Conservation (phyloP, 2,888 invertebrate species). For the Tyria jacobaeae region DNA sequence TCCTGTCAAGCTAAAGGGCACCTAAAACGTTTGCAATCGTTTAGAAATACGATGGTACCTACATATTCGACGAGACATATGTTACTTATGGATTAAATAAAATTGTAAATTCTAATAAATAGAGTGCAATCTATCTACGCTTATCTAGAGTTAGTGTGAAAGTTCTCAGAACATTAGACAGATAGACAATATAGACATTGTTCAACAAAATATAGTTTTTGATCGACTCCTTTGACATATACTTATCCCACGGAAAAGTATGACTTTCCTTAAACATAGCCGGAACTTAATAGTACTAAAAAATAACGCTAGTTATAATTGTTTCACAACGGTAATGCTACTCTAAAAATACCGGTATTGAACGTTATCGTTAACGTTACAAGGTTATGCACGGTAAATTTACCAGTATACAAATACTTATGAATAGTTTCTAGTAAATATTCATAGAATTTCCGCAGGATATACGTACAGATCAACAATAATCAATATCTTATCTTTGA, state of each 20-base stretch:
- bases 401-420: too few species aligned
- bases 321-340: too few species aligned
- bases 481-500: conserved; percentile 4
- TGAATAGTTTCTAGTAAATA: too few species aligned
- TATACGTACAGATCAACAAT: conserved; percentile 3
- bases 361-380: background rate
- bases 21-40: conserved; percentile 28
- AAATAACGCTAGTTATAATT: background rate
- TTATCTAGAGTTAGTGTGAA: conserved; percentile 63
- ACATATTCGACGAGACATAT: conserved; percentile 42
- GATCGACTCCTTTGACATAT: conserved; percentile 9
- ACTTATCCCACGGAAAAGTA: conserved; percentile 21
- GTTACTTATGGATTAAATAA: conserved; percentile 46
- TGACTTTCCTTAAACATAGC: background rate
- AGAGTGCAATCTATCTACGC: conserved; percentile 65
- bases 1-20: conserved; percentile 11
- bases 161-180: conserved; percentile 50
- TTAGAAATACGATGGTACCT: conserved; percentile 30
- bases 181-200: conserved; percentile 36
- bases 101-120: conserved; percentile 55
- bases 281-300: background rate
- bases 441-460: conserved; percentile 4
- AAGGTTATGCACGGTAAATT: background rate
- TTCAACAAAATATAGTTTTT: conserved; percentile 34
- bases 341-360: background rate